Evolutionary conservation across 2,113 vertebrate genomes (phyloP), one percentile per base, ranked within the genome.

Genomic region (Ameiurus melas): DNA sequence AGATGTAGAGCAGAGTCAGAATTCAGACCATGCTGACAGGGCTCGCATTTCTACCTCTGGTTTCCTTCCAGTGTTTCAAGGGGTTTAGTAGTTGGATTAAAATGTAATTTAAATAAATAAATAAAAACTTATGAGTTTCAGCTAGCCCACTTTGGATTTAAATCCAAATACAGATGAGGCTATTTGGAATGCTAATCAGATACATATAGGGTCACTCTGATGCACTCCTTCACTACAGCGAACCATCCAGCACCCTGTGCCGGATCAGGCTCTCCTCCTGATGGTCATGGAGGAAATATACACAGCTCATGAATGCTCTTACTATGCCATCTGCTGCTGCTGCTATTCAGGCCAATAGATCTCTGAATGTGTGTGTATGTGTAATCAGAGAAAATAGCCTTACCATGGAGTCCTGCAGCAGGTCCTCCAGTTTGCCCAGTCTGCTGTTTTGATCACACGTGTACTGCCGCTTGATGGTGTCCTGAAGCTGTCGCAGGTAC

Each of bases 351-450:
- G n/a, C 55, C 16, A 39, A 53, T 36, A 85, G n/a, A 53, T 62
- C 30, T 73, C 66, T 71, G 51, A 55, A 75, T 88, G 73, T 79
- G 83, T 79, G 84, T 39, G 47, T 27, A 25, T 71, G 78, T 66
- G 27, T 64, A 33, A n/a, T 36, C 57, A 60, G 89, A 43, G 20
- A 64, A 2, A 83, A 19, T 0, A 0, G 3, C 5, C 78, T 90
- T 95, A 99, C 98, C 98, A 99, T 99, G 39, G 98, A 99, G 95
- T 99, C 98, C 94, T 99, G 98, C 84, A 99, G 97, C 88, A 99
- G 96, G 92, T 99, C 98, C 89, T 99, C 98, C 90, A 99, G 95
- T 87, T 96, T 96, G 22, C 96, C 96, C 86, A 99, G 95, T 80
- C 97, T 94, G 92, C 97, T 99, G 93, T 88, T 97, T 86, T 94